A percentile compares a stretch with the other conserved stretches of the same genome.
phyloP scores from a whole-genome alignment of 1,140 invertebrate genomes.

The Copidosoma floridanum region DNA sequence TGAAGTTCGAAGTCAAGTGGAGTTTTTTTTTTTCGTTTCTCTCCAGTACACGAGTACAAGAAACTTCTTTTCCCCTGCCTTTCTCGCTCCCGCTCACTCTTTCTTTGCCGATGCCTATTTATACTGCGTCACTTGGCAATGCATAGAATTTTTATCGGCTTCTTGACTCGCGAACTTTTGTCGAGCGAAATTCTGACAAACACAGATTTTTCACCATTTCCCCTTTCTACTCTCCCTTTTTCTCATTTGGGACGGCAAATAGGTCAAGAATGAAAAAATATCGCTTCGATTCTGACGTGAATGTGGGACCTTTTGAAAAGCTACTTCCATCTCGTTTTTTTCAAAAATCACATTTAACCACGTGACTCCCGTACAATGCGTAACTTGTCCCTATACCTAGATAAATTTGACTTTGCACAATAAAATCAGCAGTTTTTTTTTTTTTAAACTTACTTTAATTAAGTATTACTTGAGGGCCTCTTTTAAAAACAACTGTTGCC shows the following conservation, averaged over 20 bases:
- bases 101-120: constrained; percentile 18
- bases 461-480: too few species aligned
- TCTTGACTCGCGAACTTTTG: constrained; percentile 26
- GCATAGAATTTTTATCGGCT: constrained; percentile 29
- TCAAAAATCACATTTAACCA: too few species aligned
- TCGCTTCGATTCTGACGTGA: neutral
- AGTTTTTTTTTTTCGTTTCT: too few species aligned
- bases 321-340: too few species aligned
- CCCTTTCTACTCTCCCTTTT: neutral
- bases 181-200: constrained; percentile 18
- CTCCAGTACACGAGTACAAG: constrained; percentile 2
- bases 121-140: constrained; percentile 25
- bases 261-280: constrained; percentile 17
- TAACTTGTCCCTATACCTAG: too few species aligned
- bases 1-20: too few species aligned
- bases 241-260: neutral
- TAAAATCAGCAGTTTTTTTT: too few species aligned
- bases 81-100: neutral
- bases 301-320: neutral
- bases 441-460: too few species aligned
- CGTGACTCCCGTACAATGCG: too few species aligned
- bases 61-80: constrained; percentile 2
- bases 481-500: too few species aligned
- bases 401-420: too few species aligned
- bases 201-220: constrained; percentile 15